phyloP scores from a whole-genome alignment of 2,888 invertebrate species.

The Ophion slaviceki region DNA sequence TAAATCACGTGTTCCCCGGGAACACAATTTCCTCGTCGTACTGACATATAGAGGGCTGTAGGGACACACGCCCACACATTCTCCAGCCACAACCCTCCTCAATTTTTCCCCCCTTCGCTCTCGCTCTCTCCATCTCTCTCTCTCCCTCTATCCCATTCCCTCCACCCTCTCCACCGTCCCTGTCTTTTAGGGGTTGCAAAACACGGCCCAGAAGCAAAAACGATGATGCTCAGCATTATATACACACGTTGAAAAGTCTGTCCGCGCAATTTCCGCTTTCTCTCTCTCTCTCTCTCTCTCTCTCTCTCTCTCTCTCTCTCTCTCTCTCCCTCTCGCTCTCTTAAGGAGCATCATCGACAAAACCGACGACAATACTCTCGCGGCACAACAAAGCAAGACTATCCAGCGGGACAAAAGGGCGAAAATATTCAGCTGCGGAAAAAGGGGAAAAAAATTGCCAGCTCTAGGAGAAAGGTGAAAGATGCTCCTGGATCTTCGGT shows the following conservation, averaged over 20 bases:
- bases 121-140: neutral
- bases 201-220: constrained; percentile 53
- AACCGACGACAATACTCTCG: constrained; percentile 49
- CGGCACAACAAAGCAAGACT: neutral
- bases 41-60: constrained; percentile 31
- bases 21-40: constrained; percentile 64
- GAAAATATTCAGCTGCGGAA: constrained; percentile 5
- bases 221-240: constrained; percentile 50
- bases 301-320: too few species aligned
- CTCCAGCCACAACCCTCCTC: neutral
- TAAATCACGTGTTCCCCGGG: constrained; percentile 65
- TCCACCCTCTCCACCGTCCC: neutral
- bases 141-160: neutral
- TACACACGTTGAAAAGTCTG: constrained; percentile 41
- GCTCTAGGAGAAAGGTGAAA: neutral
- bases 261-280: neutral
- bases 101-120: neutral
- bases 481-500: constrained; percentile 1
- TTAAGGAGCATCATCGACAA: constrained; percentile 39
- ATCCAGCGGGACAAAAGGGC: neutral
- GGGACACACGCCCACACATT: constrained; percentile 36
- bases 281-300: too few species aligned
- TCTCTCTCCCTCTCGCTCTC: neutral
- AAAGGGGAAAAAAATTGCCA: neutral
- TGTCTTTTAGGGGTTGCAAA: constrained; percentile 23